Evolutionary conservation across 2,113 vertebrate species (phyloP).

Genomic region (Leptodactylus fuscus): DNA sequence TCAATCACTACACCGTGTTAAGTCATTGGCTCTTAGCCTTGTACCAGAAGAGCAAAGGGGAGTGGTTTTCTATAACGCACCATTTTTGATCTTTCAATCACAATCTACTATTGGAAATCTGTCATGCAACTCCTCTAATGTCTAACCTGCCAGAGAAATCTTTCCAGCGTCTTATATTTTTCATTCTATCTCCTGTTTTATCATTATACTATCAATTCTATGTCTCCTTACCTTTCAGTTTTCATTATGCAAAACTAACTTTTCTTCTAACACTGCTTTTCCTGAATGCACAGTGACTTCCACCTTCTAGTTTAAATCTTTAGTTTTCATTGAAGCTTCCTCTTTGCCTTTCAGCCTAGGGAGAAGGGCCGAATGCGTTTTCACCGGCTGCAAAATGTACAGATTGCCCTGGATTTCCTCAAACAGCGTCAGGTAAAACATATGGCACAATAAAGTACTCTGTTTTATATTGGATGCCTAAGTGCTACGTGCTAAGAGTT

Average conservation of each 20-base stretch:
- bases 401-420: constrained; percentile 83
- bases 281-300: neutral
- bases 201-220: too few relatives aligned
- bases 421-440: constrained; percentile 79
- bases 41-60: neutral
- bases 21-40: constrained; percentile 21
- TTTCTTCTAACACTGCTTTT: neutral
- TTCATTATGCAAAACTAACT: neutral
- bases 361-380: constrained; percentile 85
- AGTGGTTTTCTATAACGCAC: neutral
- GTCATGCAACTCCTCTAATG: neutral
- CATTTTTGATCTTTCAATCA: neutral
- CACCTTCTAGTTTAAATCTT: neutral
- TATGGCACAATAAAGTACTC: neutral
- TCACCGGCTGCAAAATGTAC: constrained; percentile 83
- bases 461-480: neutral
- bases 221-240: neutral
- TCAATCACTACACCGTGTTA: constrained; percentile 18
- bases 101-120: neutral
- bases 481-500: neutral
- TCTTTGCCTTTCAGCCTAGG: constrained; percentile 74
- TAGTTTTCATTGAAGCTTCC: neutral
- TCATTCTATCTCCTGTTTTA: neutral
- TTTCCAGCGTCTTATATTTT: neutral
- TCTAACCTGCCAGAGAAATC: neutral